Evolutionary conservation across 2,113 vertebrate species (phyloP), one percentile per base, ranked within the genome.

Genomic region (Poecile atricapillus): DNA sequence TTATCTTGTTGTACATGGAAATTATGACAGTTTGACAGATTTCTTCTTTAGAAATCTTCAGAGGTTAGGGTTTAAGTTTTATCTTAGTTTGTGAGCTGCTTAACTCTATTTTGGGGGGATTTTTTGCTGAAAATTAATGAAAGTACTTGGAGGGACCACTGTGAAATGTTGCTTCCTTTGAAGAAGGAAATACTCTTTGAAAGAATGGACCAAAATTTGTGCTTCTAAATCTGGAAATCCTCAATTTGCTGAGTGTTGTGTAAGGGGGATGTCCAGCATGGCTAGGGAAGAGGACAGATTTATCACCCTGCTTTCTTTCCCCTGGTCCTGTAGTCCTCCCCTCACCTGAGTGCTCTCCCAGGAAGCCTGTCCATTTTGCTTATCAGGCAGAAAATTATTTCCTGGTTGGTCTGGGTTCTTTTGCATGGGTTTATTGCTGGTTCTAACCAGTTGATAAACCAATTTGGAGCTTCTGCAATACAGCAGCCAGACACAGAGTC

Each of bases 241-340:
- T 73, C 10, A 3, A 0, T 47, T 91, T 0, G 0, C 22, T 62
- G 31, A 20, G 25, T 47, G 18, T 37, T 39, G 23, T 68, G 22
- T 56, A 74, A 74, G 23, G 55, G 28, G 59, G 3, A n/a, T 84
- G 43, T 52, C 49, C 27, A 46, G 19, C 24, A 7, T 8, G 7
- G 44, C 46, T 70, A 10, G 43, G 44, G 25, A 59, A 50, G 43
- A 71, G 28, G 39, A 64, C 31, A 82, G 56, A 50, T 9, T 50
- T 50, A 20, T 16, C 13, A 28, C 11, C 24, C 20, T 53, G 20
- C 23, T 70, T 69, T 14, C 31, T 83, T 35, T 81, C 3, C 9
- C 14, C 18, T 41, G 15, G 11, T 65, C 18, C 33, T 14, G 1
- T 16, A 62, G 41, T 43, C 6, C 10, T 12, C 33, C 21, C 56